Base-by-base conservation (phyloP, 1,140 invertebrate species). In the Diabrotica undecimpunctata region DNA sequence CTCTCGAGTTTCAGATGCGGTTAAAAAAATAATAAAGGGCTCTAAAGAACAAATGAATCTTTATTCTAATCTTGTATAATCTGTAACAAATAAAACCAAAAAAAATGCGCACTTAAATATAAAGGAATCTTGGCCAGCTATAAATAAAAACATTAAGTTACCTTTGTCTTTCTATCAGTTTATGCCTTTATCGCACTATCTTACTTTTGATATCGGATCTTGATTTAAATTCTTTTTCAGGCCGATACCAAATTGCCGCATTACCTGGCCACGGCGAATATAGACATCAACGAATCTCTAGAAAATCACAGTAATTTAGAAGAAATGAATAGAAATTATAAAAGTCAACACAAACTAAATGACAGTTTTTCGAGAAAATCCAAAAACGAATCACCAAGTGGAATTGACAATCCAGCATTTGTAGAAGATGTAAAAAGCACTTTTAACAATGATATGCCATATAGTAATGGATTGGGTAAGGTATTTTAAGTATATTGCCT, bases 251-350 rank as follows among this genome's bases (percentile, higher is more conserved):
- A 74, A 62, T 61, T 74, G 64, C 73, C 76, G 3, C 75, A 79
- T 58, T 79, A 78, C 57, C 60, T 77, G 55, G 76, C 76, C 9
- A 78, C 78, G 5, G 75, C 74, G n/a, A 79, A 79, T 59, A 65
- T 79, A 37, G 77, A 76, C 57, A 76, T 79, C 52, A 75, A 76
- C 64, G 75, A 77, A 60, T 70, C 66, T 13, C 56, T 76, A 46
- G 74, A 74, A 25, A 66, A 74, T 62, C 72, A 76, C 41, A 74
- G 70, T 55, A 74, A 77, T 62, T 63, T 77, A 58, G 75, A 78
- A 61, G 72, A 75, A 55, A 68, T 75, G 65, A 74, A 70, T 60
- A 72, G 74, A 54, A 74, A 74, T 51, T 79, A 78, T 57, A 75
- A 67, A 14, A 77, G 75, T 64, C 72, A 73, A 5, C 75, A 66